Evolutionary conservation across 2,888 invertebrate genomes (phyloP).

Genomic region (Blastobasis adustella): DNA sequence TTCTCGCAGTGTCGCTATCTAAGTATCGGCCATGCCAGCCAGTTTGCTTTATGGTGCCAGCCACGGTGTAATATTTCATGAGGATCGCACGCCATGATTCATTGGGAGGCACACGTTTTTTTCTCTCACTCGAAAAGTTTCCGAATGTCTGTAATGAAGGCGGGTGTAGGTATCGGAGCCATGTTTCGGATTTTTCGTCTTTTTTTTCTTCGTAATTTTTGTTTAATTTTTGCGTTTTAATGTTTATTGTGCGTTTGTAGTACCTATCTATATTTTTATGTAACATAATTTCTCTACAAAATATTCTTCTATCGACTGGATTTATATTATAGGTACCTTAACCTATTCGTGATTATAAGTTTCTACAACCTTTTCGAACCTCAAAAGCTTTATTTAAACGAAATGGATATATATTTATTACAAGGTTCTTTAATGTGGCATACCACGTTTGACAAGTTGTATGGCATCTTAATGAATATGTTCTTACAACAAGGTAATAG

Average conservation of each 20-base stretch:
- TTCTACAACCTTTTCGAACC: too few relatives aligned
- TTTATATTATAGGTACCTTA: too few relatives aligned
- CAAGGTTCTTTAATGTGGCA: too few relatives aligned
- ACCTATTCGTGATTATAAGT: too few relatives aligned
- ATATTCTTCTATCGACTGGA: too few relatives aligned
- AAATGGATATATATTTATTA: too few relatives aligned
- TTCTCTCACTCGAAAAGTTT: slow-evolving; percentile 37
- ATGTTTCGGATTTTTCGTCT: too few relatives aligned
- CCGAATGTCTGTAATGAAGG: slow-evolving; percentile 65
- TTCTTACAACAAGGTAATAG: slow-evolving; percentile 2
- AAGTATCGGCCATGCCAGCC: slow-evolving; percentile 71
- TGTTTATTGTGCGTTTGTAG: too few relatives aligned
- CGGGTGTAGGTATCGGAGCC: slow-evolving; percentile 37
- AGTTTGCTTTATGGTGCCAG: slow-evolving; percentile 74
- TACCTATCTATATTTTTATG: too few relatives aligned
- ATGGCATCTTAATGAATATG: background rate
- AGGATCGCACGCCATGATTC: slow-evolving; percentile 73
- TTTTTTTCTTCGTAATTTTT: background rate
- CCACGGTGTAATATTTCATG: slow-evolving; percentile 71
- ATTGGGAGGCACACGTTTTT: slow-evolving; percentile 55
- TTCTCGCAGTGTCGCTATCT: slow-evolving; percentile 69
- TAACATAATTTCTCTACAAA: too few relatives aligned
- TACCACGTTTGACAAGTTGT: background rate
- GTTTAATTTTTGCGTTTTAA: too few relatives aligned
- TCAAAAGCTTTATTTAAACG: too few relatives aligned